phyloP scores from a whole-genome alignment of 2,113 vertebrate species.

The Cephalopholis sonnerati region DNA sequence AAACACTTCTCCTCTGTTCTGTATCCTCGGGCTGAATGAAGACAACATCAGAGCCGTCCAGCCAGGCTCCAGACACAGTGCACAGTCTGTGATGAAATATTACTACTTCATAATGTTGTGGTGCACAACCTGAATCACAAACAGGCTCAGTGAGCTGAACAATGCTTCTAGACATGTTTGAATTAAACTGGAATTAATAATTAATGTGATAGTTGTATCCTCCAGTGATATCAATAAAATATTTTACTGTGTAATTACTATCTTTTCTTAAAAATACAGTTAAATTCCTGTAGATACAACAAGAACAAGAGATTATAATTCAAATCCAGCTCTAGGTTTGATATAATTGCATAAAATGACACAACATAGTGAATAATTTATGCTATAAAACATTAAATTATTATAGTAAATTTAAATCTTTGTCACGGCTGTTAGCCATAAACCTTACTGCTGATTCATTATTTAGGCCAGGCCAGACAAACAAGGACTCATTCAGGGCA shows the following conservation, averaged over 20 bases:
- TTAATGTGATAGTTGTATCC: neutral
- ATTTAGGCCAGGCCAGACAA: conserved; percentile 44
- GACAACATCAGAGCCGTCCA: neutral
- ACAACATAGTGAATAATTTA: neutral
- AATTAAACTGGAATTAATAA: conserved; percentile 5
- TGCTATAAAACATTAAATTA: conserved; percentile 3
- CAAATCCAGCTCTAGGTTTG: neutral
- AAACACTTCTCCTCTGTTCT: neutral
- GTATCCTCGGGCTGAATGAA: neutral
- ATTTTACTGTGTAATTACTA: neutral
- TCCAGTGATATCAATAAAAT: neutral
- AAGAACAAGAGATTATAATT: neutral
- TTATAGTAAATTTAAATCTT: neutral
- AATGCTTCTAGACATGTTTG: conserved; percentile 1
- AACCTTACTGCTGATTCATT: conserved; percentile 28
- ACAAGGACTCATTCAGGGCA: conserved; percentile 42
- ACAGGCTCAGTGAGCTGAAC: neutral
- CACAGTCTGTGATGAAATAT: conserved; percentile 14
- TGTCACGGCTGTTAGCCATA: conserved; percentile 4
- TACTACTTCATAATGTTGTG: conserved; percentile 8
- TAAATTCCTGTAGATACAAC: neutral
- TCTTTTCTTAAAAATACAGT: neutral
- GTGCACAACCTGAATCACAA: conserved; percentile 9
- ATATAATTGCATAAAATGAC: neutral
- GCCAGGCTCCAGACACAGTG: conserved; percentile 10